phyloP scores from a whole-genome alignment of 2,888 invertebrate species.

The Seladonia tumulorum region DNA sequence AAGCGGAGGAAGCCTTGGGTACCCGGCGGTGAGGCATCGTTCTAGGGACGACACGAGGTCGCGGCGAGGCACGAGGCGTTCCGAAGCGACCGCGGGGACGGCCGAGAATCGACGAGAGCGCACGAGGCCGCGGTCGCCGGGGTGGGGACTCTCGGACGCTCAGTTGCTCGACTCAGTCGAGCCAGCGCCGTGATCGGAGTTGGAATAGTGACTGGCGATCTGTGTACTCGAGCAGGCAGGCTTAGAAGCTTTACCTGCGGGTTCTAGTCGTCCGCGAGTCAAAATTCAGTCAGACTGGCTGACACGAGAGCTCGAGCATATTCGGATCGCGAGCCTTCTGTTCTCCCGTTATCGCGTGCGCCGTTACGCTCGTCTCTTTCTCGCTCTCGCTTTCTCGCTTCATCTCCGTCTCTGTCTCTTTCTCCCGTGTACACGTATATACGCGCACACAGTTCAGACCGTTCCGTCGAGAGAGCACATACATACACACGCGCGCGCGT shows the following conservation, averaged over 20 bases:
- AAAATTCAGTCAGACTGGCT: slow-evolving; percentile 51
- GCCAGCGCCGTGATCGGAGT: slow-evolving; percentile 81
- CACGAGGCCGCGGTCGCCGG: slow-evolving; percentile 60
- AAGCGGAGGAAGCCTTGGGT: slow-evolving; percentile 57
- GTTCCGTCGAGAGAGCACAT: not conserved
- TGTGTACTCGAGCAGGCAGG: slow-evolving; percentile 49
- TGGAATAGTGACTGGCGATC: slow-evolving; percentile 73
- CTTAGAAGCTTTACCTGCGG: slow-evolving; percentile 45
- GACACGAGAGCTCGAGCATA: slow-evolving; percentile 36
- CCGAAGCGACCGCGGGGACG: slow-evolving; percentile 62
- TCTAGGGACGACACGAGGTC: slow-evolving; percentile 67
- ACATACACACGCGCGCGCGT: too few species aligned
- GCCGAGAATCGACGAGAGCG: slow-evolving; percentile 61
- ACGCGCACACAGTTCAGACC: not conserved
- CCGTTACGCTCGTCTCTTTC: slow-evolving; percentile 13
- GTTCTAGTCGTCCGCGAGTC: slow-evolving; percentile 59
- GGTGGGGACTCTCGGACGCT: slow-evolving; percentile 65
- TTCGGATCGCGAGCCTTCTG: slow-evolving; percentile 22
- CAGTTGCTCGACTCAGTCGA: slow-evolving; percentile 79
- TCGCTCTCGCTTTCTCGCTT: slow-evolving; percentile 35
- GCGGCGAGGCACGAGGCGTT: slow-evolving; percentile 56
- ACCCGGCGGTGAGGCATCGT: slow-evolving; percentile 60
- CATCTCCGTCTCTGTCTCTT: not conserved
- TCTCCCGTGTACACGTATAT: not conserved
- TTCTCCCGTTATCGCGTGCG: slow-evolving; percentile 23